Evolutionary conservation across 2,797 vertebrate species (phyloP).

Genomic region (Tenualosa thibaudeaui): DNA sequence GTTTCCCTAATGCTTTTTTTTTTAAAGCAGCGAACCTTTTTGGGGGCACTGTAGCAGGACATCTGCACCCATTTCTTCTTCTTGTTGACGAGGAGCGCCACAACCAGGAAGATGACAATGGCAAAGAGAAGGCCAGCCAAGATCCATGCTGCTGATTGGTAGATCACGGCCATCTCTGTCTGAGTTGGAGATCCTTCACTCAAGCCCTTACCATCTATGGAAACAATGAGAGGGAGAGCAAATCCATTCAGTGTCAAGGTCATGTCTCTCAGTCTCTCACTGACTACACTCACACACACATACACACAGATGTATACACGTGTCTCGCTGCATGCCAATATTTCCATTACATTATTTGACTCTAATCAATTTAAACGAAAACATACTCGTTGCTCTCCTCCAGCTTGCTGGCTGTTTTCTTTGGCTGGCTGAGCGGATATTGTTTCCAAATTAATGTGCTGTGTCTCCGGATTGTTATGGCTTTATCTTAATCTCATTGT

Average conservation of each 20-base stretch:
- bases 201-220: constrained; percentile 60
- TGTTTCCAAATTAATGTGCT: constrained; percentile 37
- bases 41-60: constrained; percentile 81
- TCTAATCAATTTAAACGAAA: constrained; percentile 43
- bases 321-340: constrained; percentile 3
- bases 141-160: constrained; percentile 83
- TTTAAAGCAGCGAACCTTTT: constrained; percentile 71
- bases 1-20: not conserved
- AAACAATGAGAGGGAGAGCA: not conserved
- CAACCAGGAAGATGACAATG: constrained; percentile 76
- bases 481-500: constrained; percentile 40
- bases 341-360: constrained; percentile 27
- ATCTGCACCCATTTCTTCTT: constrained; percentile 84
- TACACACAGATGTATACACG: not conserved
- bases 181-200: constrained; percentile 67
- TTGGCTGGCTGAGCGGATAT: not conserved
- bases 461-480: constrained; percentile 34
- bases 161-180: constrained; percentile 76
- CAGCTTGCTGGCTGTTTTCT: constrained; percentile 28
- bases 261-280: not conserved
- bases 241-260: not conserved
- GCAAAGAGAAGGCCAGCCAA: constrained; percentile 78
- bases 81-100: constrained; percentile 75
- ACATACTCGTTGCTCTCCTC: constrained; percentile 32
- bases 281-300: not conserved